phyloP scores from a whole-genome alignment of 2,888 invertebrate species.

The Serrognathus titanus region DNA sequence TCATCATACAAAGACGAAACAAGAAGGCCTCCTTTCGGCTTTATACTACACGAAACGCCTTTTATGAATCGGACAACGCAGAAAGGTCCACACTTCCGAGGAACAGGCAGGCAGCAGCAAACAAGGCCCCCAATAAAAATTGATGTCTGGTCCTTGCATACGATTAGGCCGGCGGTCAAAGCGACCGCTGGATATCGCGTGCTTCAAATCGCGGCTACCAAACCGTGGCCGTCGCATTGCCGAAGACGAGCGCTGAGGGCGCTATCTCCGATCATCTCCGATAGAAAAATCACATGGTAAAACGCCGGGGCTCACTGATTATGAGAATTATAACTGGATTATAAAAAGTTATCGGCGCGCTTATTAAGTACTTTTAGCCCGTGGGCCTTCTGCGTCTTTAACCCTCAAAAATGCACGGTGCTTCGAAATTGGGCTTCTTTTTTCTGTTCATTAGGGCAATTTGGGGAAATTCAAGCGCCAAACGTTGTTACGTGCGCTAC shows the following conservation, averaged over 20 bases:
- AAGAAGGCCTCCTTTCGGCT: no score
- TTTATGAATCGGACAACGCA: constrained; percentile 9
- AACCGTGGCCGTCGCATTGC: constrained; percentile 19
- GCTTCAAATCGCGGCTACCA: constrained; percentile 25
- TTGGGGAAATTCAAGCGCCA: no score
- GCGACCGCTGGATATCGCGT: constrained; percentile 24
- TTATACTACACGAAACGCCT: not conserved
- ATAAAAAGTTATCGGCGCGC: constrained; percentile 1
- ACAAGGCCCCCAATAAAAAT: constrained; percentile 24
- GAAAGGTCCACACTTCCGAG: constrained; percentile 8
- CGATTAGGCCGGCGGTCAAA: constrained; percentile 24
- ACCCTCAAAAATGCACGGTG: no score
- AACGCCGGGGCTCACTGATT: constrained; percentile 13
- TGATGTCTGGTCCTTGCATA: constrained; percentile 25
- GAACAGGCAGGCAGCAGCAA: constrained; percentile 12
- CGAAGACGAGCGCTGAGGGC: constrained; percentile 18
- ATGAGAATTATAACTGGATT: constrained; percentile 14
- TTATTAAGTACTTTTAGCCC: constrained; percentile 2
- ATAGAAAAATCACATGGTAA: constrained; percentile 9
- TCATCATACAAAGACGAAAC: no score
- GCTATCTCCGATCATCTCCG: constrained; percentile 15
- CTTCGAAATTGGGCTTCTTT: no score
- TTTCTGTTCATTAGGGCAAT: no score
- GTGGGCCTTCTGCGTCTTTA: not conserved
- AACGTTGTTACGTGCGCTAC: no score